Evolutionary conservation across 2,797 vertebrate genomes (phyloP), one percentile per base, ranked within the genome.

Genomic region (Orientallactaga sibirica): DNA sequence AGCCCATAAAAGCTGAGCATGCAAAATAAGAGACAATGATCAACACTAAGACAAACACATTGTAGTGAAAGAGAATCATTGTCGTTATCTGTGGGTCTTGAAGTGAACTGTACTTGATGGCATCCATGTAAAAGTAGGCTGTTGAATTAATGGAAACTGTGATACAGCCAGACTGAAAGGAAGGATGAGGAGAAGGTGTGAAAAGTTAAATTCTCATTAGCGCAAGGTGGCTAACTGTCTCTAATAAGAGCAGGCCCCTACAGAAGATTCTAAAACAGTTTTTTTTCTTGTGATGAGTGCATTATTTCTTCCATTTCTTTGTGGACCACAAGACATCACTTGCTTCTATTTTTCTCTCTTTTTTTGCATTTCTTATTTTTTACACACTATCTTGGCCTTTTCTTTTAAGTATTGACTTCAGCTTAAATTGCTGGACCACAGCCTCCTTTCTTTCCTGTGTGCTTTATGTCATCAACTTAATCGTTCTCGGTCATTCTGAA

Each of bases 141-240:
- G 15, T 1, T 12, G 33, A 16, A 41, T 41, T 71, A 52, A 71
- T 62, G 20, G 41, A 55, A 70, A 71, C 14, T 41, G 37, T 74
- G 27, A 88, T 2, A 43, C 2, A 37, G n/a, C 1, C 12, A 3
- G 18, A 61, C 9, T 58, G 25, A 25, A 58, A 68, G 33, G 48
- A 0, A 1, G 7, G n/a, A n/a, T 19, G 15, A 1, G 18, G 24
- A 14, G 27, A 64, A 83, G 48, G n/a, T 3, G 1, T 18, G 7
- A 41, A 76, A 43, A 74, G 33, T 22, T 29, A 29, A 71, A 43
- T 18, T 78, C 8, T 37, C 12, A 12, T 4, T 70, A 10, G 24
- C n/a, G 2, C 8, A 37, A 52, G 0, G 5, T 37, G 22, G 37
- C 11, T 16, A n/a, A 24, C 22, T 4, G 4, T 37, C 48, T 5